Evolutionary conservation across 2,888 invertebrate species (phyloP), one percentile per base, ranked within the genome.

Genomic region (Drosophila kambysellisi): DNA sequence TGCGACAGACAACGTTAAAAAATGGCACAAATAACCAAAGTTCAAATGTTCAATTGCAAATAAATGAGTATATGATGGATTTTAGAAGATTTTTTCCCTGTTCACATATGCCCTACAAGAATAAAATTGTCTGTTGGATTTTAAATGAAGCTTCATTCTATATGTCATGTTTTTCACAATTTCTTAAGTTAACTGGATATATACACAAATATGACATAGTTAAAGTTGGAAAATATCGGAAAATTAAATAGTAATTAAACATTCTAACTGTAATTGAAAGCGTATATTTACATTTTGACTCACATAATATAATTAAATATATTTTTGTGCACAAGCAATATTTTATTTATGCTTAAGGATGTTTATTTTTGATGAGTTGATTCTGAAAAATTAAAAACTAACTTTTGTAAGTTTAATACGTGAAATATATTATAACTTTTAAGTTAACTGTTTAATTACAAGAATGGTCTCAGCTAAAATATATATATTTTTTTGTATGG

Each of bases 401-500:
- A 25, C 7, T 8, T 46, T 46, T 25, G 1, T 15, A 30, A 30
- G 30, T 17, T 30, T 11, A 51, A 30, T 30, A 4, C 2, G 7
- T 46, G 20, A 20, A 15, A 12, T 20, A n/a, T 17, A 17, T 12
- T 17, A 11, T 6, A 3, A 30, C 51, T 46, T 46, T 46, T 46
- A 30, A 17, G 25, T 20, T 17, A 46, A 17, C 25, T 25, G 25
- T 6, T 58, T 25, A 46, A 11, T 25, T 17, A 57, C 20, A 11
- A 30, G 15, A 35, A 37, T 15, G 20, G 15, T 59, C 0, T 0
- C n/a, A 20, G 32, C 20, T 6, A 32, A 9, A 20, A 11, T 11
- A 15, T 4, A 35, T 25, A 25, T 25, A 25, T 25, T 50, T 69
- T 67, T 11, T 41, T 33, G 35, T 30, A n/a, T 39, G 53, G 41